Conservation (phyloP, 2,113 vertebrate genomes). For the Eclectus roratus region DNA sequence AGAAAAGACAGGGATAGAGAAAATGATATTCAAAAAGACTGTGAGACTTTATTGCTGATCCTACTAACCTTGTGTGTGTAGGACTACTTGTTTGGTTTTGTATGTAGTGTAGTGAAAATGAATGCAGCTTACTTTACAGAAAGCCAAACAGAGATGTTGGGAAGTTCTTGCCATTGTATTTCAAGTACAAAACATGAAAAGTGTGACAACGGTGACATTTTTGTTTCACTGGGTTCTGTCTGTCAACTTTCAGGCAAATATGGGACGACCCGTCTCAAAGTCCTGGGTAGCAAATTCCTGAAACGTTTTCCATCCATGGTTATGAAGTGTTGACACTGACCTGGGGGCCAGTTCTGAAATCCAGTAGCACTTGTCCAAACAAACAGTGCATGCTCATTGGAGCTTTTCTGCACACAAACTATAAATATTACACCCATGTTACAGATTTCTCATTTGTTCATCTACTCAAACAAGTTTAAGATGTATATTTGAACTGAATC, state of each 20-base stretch:
- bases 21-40: not conserved
- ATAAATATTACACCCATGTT: not conserved
- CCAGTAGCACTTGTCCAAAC: slow-evolving; percentile 65
- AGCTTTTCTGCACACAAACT: slow-evolving; percentile 30
- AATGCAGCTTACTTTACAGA: not conserved
- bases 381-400: slow-evolving; percentile 10
- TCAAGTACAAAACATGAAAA: not conserved
- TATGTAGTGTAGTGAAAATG: not conserved
- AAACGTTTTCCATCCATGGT: not conserved
- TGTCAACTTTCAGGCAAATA: not conserved
- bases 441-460: slow-evolving; percentile 5
- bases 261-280: not conserved
- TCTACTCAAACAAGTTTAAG: not conserved
- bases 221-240: not conserved
- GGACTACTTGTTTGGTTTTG: not conserved
- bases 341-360: slow-evolving; percentile 30
- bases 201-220: not conserved
- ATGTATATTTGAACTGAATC: not conserved
- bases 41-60: not conserved
- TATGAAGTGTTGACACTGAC: slow-evolving; percentile 37
- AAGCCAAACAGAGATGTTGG: not conserved
- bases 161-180: not conserved
- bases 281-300: slow-evolving; percentile 1
- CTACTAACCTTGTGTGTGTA: not conserved
- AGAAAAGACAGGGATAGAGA: not conserved